Base-by-base conservation (phyloP, 92 coral and sea anemone species). In the Meandrina meandrites region DNA sequence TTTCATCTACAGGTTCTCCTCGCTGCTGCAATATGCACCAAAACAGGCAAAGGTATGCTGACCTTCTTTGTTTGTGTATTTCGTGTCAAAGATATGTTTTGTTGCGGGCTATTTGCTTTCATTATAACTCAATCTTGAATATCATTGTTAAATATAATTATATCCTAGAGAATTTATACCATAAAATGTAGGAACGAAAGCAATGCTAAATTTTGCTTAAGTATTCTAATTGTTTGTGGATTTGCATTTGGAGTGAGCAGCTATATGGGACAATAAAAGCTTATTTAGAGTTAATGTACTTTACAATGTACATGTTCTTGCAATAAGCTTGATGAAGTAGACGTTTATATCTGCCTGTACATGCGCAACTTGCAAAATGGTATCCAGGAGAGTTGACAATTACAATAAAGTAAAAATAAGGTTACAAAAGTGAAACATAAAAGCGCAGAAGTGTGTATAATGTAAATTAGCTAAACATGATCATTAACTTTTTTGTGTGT, bases 11-110 rank as follows among this genome's bases (percentile, higher is more conserved):
- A 97, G 99, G 99, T 97, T 93, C 96, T 97, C 68, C 98, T 97
- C 60, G 99, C 99, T 28, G 95, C 99, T 74, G 99, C 99, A 88
- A 97, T 97, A 93, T 97, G 99, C 81, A 97, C 99, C 79, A 97
- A 97, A 84, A 93, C 96, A 51, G 99, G 99, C 84, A 97, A 97
- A 94, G 99, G 99, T 97, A 83, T 58, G 68, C 34, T 31, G 76
- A 19, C 60, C 17, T 18, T n/a, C 81, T 83, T 21, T 47, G 9
- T 34, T 21, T 75, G 47, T 53, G 35, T 69, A 40, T 51, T 28
- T 56, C 19, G 27, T 79, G 68, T 62, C 47, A 45, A 42, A 62
- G 68, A 78, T 22, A 8, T 16, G 18, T 15, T 45, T 34, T n/a
- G 37, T n/a, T 88, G 64, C 0, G 42, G 27, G 37, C 13, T 62